Percentiles rank a stretch among this genome's conserved stretches.
Evolutionary conservation across 1,140 invertebrate species (phyloP).

Genomic region (Caenorhabditis latens): DNA sequence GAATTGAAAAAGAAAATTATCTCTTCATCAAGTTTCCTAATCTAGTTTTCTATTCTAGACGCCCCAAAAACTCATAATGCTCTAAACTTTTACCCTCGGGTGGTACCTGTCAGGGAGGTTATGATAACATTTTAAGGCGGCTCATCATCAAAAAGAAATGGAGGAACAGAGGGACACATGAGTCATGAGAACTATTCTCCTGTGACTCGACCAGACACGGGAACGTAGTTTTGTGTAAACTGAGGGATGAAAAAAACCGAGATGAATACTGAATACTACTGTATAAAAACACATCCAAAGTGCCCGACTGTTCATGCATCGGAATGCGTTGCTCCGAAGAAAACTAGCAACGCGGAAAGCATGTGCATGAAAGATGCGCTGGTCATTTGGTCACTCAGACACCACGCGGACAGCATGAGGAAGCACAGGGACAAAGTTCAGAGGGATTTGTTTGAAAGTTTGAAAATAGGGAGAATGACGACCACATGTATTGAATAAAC

Average conservation of each 20-base stretch:
- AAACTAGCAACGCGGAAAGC: background rate
- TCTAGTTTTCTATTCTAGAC: background rate
- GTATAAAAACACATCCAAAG: background rate
- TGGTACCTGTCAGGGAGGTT: background rate
- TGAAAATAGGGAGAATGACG: background rate
- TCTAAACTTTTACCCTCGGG: background rate
- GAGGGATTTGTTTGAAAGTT: background rate
- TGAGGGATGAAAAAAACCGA: background rate
- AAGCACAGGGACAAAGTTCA: background rate
- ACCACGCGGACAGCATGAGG: background rate
- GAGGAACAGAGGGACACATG: constrained; percentile 9
- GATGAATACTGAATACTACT: background rate
- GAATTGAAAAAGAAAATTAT: constrained; percentile 9
- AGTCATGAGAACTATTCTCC: background rate
- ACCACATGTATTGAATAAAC: background rate
- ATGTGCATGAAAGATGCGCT: background rate
- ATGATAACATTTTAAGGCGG: constrained; percentile 32
- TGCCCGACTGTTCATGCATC: background rate
- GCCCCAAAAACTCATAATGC: background rate
- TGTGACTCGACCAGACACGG: background rate
- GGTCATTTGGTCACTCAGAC: background rate
- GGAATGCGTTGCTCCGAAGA: background rate
- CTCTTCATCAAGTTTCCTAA: background rate
- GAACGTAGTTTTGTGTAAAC: background rate
- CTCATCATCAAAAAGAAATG: constrained; percentile 21